phyloP scores from a whole-genome alignment of 2,797 vertebrate genomes.

The Dermochelys coriacea region DNA sequence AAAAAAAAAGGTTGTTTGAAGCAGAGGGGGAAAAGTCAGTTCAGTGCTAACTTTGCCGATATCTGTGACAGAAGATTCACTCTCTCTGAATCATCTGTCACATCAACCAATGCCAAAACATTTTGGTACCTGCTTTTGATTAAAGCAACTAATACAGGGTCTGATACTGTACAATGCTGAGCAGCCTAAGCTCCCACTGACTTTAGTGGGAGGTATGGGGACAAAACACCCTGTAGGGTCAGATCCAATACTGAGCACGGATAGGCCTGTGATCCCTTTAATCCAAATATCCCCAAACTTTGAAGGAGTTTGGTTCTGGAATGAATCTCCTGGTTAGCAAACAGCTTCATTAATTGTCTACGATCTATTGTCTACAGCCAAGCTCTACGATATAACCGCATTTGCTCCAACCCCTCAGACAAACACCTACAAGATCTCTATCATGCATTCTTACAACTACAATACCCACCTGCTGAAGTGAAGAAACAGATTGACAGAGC shows the following conservation, averaged over 20 bases:
- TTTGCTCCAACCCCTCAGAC: no score
- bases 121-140: background rate
- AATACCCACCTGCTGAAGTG: no score
- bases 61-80: rapidly evolving
- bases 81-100: background rate
- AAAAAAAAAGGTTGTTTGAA: background rate
- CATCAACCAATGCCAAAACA: no score
- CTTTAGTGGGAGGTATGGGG: background rate
- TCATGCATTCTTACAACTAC: no score
- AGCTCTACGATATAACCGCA: no score
- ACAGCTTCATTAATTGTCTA: background rate
- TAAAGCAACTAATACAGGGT: background rate
- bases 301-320: background rate
- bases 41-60: background rate
- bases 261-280: background rate
- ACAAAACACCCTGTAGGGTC: background rate
- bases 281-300: background rate
- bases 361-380: no score
- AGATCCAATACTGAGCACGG: rapidly evolving
- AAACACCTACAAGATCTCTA: no score
- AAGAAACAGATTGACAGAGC: no score
- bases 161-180: background rate
- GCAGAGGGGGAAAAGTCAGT: background rate
- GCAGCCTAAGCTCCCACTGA: rapidly evolving
- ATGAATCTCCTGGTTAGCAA: rapidly evolving